Evolutionary conservation across 2,888 invertebrate genomes (phyloP).

Genomic region (Conistra vaccinii): DNA sequence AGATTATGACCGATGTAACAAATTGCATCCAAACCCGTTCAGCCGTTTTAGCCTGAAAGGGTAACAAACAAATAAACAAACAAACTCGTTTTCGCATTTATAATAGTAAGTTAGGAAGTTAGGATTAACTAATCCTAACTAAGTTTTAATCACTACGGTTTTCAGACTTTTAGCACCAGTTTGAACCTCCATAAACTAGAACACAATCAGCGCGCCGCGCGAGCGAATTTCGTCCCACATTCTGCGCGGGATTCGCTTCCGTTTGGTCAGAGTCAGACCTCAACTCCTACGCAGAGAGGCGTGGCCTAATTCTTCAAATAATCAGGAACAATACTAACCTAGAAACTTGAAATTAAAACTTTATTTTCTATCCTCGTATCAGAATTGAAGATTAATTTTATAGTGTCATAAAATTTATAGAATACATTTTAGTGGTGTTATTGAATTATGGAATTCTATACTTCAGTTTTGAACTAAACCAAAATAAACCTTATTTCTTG

Average conservation of each 20-base stretch:
- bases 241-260: not conserved
- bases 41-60: no score
- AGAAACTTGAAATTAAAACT: constrained; percentile 9
- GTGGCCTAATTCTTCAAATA: not conserved
- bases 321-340: constrained; percentile 1
- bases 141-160: not conserved
- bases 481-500: not conserved
- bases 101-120: no score
- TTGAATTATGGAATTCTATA: constrained; percentile 2
- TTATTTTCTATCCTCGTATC: constrained; percentile 20
- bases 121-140: no score
- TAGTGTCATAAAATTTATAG: constrained; percentile 19
- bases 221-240: no score
- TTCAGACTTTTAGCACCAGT: not conserved
- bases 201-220: not conserved
- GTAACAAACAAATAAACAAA: no score
- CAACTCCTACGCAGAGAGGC: not conserved
- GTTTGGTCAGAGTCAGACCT: not conserved
- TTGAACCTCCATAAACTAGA: not conserved
- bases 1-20: no score
- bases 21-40: no score
- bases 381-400: constrained; percentile 13
- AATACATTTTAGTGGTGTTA: constrained; percentile 21
- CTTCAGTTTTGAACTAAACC: no score
- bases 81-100: no score